These are phyloP conservation scores for Torymus texanus DNA, from an alignment of 2,888 invertebrate species.

Conservation along the genomic window DNA sequence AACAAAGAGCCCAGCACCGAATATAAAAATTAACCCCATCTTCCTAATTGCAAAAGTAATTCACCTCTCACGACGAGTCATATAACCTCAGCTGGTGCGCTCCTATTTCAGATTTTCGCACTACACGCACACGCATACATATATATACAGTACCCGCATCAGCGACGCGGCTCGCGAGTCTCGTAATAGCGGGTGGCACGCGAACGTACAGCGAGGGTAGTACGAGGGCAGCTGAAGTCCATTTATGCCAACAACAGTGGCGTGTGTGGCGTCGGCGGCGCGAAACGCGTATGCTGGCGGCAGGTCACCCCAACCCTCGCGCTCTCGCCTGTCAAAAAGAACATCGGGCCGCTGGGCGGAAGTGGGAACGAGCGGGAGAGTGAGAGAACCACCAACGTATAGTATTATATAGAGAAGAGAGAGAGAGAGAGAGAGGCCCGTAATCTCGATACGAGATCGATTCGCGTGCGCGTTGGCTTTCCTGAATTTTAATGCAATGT, in stretches of 20 bases:
- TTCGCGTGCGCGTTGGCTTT: slow-evolving; percentile 58
- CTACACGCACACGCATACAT: background rate
- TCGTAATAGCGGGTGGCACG: slow-evolving; percentile 56
- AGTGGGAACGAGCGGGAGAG: slow-evolving; percentile 40
- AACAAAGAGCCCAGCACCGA: no score
- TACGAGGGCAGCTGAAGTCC: slow-evolving; percentile 48
- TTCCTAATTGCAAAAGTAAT: no score
- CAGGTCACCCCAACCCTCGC: slow-evolving; percentile 33
- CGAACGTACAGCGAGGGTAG: slow-evolving; percentile 10
- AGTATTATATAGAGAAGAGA: slow-evolving; percentile 10
- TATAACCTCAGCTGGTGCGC: background rate
- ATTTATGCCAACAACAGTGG: slow-evolving; percentile 59
- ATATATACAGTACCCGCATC: background rate
- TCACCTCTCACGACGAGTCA: no score
- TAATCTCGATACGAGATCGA: slow-evolving; percentile 60
- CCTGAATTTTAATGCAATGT: slow-evolving; percentile 63
- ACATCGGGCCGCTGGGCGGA: slow-evolving; percentile 46
- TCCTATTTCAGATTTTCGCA: slow-evolving; percentile 32
- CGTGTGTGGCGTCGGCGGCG: slow-evolving; percentile 17
- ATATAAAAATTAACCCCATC: no score
- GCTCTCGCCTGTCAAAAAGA: slow-evolving; percentile 53
- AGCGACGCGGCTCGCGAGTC: background rate
- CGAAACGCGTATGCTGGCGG: slow-evolving; percentile 37
- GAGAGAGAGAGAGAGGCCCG: background rate
- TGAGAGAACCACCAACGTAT: background rate